Percentiles rank a stretch among this genome's conserved stretches.
These are phyloP conservation scores for Nemapogon koenigi DNA, from an alignment of 2,888 invertebrate genomes.

Conservation along the genomic window DNA sequence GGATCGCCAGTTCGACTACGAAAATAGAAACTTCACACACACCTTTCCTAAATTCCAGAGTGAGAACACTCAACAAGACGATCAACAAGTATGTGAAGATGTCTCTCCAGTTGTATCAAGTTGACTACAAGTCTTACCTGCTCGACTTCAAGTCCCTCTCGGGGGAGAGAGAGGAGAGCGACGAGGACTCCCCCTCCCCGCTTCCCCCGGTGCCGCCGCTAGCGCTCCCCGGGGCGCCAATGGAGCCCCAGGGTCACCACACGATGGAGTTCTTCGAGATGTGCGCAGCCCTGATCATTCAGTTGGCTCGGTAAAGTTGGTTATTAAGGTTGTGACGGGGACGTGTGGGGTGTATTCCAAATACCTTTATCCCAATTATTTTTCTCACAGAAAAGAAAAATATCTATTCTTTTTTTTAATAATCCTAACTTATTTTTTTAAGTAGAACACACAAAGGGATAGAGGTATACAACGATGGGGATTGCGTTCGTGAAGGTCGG, in stretches of 20 bases:
- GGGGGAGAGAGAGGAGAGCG: slow-evolving; percentile 71
- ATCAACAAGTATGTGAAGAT: slow-evolving; percentile 92
- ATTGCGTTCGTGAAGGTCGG: too few species aligned
- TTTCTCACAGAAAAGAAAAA: too few species aligned
- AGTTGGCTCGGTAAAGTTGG: slow-evolving; percentile 87
- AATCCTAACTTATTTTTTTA: too few species aligned
- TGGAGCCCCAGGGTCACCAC: slow-evolving; percentile 79
- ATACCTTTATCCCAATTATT: too few species aligned
- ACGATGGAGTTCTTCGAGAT: slow-evolving; percentile 99
- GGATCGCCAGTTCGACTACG: too few species aligned
- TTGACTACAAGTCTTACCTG: slow-evolving; percentile 96
- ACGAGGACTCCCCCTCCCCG: slow-evolving; percentile 27
- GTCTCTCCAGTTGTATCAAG: slow-evolving; percentile 98
- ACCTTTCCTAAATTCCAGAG: slow-evolving; percentile 61
- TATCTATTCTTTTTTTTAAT: too few species aligned
- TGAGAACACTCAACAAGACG: slow-evolving; percentile 86
- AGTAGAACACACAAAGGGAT: too few species aligned
- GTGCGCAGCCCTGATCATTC: slow-evolving; percentile 98
- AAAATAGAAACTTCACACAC: too few species aligned
- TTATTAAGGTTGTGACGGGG: too few species aligned
- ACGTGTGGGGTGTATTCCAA: too few species aligned
- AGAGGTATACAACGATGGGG: too few species aligned
- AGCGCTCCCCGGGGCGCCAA: slow-evolving; percentile 27
- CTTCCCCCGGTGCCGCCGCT: slow-evolving; percentile 14
- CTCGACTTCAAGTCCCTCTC: slow-evolving; percentile 97